A percentile compares a stretch with the other conserved stretches of the same genome.
These are phyloP conservation scores for Brachycybe producta DNA, from an alignment of 2,888 invertebrate genomes.

Conservation along the genomic window DNA sequence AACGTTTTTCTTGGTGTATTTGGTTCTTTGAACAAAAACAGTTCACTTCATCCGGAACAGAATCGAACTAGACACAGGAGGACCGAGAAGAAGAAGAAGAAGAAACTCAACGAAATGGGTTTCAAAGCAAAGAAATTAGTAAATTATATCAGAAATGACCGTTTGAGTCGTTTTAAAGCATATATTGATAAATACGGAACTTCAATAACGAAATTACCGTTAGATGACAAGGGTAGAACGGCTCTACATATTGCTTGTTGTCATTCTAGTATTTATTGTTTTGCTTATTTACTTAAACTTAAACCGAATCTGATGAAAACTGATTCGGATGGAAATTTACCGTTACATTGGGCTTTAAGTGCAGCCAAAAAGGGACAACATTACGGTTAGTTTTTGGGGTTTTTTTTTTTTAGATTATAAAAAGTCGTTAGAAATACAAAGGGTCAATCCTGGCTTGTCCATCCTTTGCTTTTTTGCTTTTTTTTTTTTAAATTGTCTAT, in stretches of 20 bases:
- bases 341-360: slow-evolving; percentile 2
- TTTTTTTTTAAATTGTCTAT: no score
- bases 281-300: neutral
- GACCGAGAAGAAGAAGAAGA: no score
- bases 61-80: no score
- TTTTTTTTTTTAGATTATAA: neutral
- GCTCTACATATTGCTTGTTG: slow-evolving; percentile 5
- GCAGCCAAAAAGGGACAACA: slow-evolving; percentile 3
- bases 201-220: neutral
- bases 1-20: no score
- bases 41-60: no score
- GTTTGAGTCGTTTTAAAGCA: neutral
- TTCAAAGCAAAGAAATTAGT: slow-evolving; percentile 9
- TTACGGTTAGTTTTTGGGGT: slow-evolving; percentile 8
- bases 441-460: no score
- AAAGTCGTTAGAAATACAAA: no score
- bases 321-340: slow-evolving; percentile 5
- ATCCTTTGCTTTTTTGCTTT: no score
- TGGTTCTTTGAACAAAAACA: no score
- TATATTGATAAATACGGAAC: slow-evolving; percentile 14
- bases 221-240: slow-evolving; percentile 5
- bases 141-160: slow-evolving; percentile 4
- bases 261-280: slow-evolving; percentile 8
- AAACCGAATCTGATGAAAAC: slow-evolving; percentile 9
- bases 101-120: slow-evolving; percentile 1